These are phyloP conservation scores for Priocnemis perturbator DNA, from an alignment of 2,888 invertebrate species.

Conservation along the genomic window DNA sequence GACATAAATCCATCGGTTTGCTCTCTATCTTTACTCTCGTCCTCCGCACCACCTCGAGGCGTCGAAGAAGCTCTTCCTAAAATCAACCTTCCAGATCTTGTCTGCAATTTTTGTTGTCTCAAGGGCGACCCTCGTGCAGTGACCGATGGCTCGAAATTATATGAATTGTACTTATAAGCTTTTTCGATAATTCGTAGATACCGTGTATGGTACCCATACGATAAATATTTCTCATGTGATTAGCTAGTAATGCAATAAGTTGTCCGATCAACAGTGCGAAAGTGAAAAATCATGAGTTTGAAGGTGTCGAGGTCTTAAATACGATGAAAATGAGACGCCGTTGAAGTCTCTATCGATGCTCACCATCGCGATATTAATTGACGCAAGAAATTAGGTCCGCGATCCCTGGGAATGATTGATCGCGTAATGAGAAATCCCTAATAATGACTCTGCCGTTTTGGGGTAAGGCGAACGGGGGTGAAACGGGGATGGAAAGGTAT, in stretches of 20 bases:
- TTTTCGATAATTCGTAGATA: no score
- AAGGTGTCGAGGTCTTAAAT: no score
- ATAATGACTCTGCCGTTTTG: constrained; percentile 71
- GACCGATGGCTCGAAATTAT: no score
- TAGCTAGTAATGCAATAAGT: no score
- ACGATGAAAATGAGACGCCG: constrained; percentile 1
- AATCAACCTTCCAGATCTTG: constrained; percentile 45
- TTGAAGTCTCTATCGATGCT: constrained; percentile 49
- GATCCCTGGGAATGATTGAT: constrained; percentile 71
- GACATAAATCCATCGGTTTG: constrained; percentile 70
- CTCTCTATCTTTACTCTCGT: constrained; percentile 65
- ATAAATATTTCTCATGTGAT: no score
- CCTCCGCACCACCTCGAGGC: constrained; percentile 49
- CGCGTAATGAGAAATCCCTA: constrained; percentile 73
- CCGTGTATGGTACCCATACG: no score
- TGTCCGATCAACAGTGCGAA: no score
- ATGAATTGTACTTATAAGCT: no score
- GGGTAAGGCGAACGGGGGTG: constrained; percentile 45
- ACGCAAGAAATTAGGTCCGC: constrained; percentile 70
- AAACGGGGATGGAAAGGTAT: constrained; percentile 63
- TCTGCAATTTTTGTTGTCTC: constrained; percentile 34
- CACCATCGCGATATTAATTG: constrained; percentile 69
- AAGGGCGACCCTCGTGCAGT: neutral
- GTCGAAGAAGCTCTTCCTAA: constrained; percentile 39
- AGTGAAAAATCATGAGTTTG: neutral